Evolutionary conservation across 2,888 invertebrate species (phyloP).

Genomic region (Dioctria linearis): DNA sequence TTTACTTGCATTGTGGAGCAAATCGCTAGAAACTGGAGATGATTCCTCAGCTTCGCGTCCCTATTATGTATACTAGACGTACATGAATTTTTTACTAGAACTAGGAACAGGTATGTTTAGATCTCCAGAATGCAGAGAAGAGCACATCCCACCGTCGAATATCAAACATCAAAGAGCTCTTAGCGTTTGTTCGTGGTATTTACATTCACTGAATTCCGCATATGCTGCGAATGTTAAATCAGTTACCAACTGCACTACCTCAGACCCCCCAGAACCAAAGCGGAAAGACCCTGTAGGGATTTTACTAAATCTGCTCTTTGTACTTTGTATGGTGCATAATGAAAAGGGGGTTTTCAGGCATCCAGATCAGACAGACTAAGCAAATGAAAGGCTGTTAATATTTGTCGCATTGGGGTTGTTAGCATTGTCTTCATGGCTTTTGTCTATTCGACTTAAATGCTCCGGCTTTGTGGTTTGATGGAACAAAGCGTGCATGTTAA

Average conservation of each 20-base stretch:
- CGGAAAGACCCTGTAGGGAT: slow-evolving; percentile 3
- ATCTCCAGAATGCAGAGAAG: not conserved
- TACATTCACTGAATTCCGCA: slow-evolving; percentile 48
- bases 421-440: slow-evolving; percentile 30
- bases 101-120: slow-evolving; percentile 12
- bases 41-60: not conserved
- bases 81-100: slow-evolving; percentile 40
- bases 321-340: slow-evolving; percentile 34
- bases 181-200: slow-evolving; percentile 35
- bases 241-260: slow-evolving; percentile 10
- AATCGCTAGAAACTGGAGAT: not conserved
- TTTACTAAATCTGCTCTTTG: slow-evolving; percentile 28
- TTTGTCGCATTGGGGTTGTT: slow-evolving; percentile 40
- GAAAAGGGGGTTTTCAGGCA: slow-evolving; percentile 21
- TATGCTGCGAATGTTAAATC: slow-evolving; percentile 54
- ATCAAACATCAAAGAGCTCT: slow-evolving; percentile 4
- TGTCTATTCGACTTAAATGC: slow-evolving; percentile 32
- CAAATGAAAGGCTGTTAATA: slow-evolving; percentile 48
- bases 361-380: slow-evolving; percentile 38
- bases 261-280: slow-evolving; percentile 1
- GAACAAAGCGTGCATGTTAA: not conserved
- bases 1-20: not conserved
- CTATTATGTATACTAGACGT: slow-evolving; percentile 8
- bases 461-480: slow-evolving; percentile 11
- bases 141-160: not conserved